These are phyloP conservation scores for Ailurus styani DNA, from an alignment of 2,113 vertebrate genomes.

Conservation along the genomic window DNA sequence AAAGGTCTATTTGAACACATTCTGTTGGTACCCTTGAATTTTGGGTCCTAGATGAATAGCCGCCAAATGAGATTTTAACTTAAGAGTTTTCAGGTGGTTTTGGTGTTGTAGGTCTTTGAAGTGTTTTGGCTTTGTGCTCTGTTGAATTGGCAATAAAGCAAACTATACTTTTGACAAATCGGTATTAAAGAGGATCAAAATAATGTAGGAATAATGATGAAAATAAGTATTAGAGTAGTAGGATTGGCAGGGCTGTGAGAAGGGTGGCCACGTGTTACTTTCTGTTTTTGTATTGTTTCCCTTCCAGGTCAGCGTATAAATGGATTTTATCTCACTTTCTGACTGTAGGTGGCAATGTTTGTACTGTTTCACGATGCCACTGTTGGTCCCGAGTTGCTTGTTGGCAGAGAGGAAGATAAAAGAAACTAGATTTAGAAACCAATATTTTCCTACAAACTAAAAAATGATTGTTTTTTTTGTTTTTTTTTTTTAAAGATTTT, in stretches of 20 bases:
- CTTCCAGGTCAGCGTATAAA: background rate
- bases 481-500: too few species aligned
- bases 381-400: background rate
- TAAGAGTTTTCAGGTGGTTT: background rate
- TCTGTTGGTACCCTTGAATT: background rate
- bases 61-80: background rate
- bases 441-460: background rate
- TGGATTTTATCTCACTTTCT: background rate
- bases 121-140: background rate
- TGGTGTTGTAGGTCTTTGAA: background rate
- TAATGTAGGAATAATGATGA: background rate
- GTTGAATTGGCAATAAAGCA: background rate
- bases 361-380: background rate
- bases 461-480: too few species aligned
- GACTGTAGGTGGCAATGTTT: slow-evolving; percentile 67
- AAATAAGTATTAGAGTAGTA: background rate
- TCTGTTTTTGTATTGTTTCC: slow-evolving; percentile 22
- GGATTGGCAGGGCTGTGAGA: background rate
- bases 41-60: background rate
- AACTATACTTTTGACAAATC: background rate
- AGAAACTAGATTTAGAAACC: slow-evolving; percentile 20
- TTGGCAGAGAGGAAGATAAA: slow-evolving; percentile 10
- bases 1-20: background rate
- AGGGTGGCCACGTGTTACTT: background rate
- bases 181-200: background rate